Conservation (phyloP, 2,888 invertebrate genomes). For the Diaphora mendica region DNA sequence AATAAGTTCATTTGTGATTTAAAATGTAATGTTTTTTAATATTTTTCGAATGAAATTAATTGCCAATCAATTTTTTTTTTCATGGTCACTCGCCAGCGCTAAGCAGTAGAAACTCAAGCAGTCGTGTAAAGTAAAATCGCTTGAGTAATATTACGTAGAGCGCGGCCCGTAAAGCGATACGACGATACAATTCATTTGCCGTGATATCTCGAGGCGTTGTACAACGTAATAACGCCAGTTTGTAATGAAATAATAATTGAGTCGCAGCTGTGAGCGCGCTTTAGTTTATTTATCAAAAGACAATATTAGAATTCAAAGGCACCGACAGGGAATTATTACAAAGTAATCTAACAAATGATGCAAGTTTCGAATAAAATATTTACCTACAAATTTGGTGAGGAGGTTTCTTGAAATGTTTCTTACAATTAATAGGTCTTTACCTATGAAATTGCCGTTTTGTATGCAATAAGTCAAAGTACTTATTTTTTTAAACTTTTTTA, state of each 20-base stretch:
- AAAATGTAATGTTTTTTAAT: too few species aligned
- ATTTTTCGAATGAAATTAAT: too few species aligned
- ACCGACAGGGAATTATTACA: conserved; percentile 50
- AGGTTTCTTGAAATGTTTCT: neutral
- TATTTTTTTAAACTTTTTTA: too few species aligned
- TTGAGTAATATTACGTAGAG: conserved; percentile 24
- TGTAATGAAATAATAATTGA: conserved; percentile 67
- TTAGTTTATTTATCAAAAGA: conserved; percentile 68
- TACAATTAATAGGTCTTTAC: too few species aligned
- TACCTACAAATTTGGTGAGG: neutral
- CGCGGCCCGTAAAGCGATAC: conserved; percentile 9
- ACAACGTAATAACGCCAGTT: conserved; percentile 57
- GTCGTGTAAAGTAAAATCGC: conserved; percentile 8
- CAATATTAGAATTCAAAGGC: conserved; percentile 64
- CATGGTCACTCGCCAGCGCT: neutral
- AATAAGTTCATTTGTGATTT: neutral
- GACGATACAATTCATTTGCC: conserved; percentile 52
- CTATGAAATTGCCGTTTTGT: too few species aligned
- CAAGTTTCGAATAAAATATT: conserved; percentile 19
- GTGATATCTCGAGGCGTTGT: conserved; percentile 50
- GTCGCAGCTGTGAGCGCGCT: conserved; percentile 60
- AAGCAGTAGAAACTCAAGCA: conserved; percentile 8
- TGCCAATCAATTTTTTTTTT: too few species aligned
- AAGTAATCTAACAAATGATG: conserved; percentile 43
- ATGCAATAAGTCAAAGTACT: too few species aligned